phyloP scores from a whole-genome alignment of 2,797 vertebrate species.

The Hydrolagus colliei region DNA sequence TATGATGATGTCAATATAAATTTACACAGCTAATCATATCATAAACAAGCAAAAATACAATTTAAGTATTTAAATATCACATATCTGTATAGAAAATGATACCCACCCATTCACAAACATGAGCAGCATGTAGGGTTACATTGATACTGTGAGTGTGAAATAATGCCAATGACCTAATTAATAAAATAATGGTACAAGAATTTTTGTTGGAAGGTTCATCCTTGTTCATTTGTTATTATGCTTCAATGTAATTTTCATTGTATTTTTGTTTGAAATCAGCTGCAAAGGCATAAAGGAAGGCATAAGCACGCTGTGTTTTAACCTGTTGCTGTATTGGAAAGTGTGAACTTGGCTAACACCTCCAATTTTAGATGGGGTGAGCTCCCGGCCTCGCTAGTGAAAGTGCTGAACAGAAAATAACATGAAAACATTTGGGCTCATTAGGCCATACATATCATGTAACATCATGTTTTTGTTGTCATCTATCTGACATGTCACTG shows the following conservation, averaged over 20 bases:
- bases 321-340: neutral
- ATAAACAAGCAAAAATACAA: neutral
- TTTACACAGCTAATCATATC: neutral
- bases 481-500: neutral
- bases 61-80: neutral
- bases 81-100: neutral
- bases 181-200: neutral
- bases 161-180: neutral
- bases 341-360: neutral
- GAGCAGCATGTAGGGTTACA: no score
- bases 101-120: no score
- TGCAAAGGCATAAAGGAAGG: neutral
- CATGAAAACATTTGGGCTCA: no score
- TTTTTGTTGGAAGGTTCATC: neutral
- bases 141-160: neutral
- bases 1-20: no score
- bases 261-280: neutral
- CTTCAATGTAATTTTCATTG: neutral
- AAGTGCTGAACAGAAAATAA: no score
- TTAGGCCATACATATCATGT: no score
- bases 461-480: no score
- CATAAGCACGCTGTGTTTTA: neutral
- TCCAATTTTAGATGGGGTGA: neutral
- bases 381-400: neutral
- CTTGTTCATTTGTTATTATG: neutral